Base-by-base conservation (phyloP, 2,888 invertebrate species). In the Rapana venosa region DNA sequence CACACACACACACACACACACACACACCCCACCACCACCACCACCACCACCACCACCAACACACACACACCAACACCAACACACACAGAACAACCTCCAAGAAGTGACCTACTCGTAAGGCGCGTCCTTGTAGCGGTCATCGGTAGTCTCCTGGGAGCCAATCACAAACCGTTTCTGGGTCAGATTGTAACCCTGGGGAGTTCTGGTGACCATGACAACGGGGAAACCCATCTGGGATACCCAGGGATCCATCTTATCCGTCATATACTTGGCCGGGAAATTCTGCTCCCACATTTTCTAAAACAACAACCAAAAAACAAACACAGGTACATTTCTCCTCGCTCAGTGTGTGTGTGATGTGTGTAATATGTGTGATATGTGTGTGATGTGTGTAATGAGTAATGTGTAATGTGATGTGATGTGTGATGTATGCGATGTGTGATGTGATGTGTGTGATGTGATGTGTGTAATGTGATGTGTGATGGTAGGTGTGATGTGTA, bases 141-240 rank as follows among this genome's bases (percentile, higher is more conserved):
- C 84, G 0, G 81, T 83, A 20, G 20, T 22, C 11, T 83, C 90
- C n/a, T 74, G 32, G 6, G 87, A 77, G n/a, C 84, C 90, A 30
- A 84, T 88, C 85, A 90, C 58, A 58, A 90, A 91, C 17, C 91
- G 88, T 47, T 91, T 61, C 70, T 91, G 91, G 20, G 87, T 90
- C 22, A 91, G 77, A 0, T 26, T 22, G 30, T 87, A 87, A 2
- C 89, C 66, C 17, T 20, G 90, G 15, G 91, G 89, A 5, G 91
- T 92, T 5, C 90, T 96, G 20, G 88, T 92, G 0, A 95, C 89
- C 0, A 92, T 95, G 30, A 95, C 92, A 13, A 95, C 92, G 0
- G 95, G 95, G 88, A 93, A 95, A 6, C 95, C 95, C 95, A 95
- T 95, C 93, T 95, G 95, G n/a, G 92, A 91, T 0, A 94, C 95